Conservation (phyloP, 2,888 invertebrate genomes). For the Hemithea aestivaria region DNA sequence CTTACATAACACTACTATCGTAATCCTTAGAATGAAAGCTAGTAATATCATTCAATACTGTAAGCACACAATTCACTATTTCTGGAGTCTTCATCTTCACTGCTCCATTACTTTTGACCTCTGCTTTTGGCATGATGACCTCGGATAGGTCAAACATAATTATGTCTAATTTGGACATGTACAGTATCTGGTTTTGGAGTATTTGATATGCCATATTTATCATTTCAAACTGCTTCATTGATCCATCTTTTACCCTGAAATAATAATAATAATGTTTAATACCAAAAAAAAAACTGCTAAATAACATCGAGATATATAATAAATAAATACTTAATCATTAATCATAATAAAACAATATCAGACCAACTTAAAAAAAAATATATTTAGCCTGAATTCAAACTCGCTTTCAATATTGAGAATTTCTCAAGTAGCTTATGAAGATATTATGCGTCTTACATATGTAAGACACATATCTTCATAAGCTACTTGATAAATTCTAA, state of each 20-base stretch:
- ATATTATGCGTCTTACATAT: too few species aligned
- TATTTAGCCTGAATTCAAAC: too few species aligned
- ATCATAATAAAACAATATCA: too few species aligned
- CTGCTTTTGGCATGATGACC: conserved; percentile 56
- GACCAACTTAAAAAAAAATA: too few species aligned
- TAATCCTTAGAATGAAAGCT: conserved; percentile 19
- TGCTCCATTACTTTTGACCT: conserved; percentile 54
- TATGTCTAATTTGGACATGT: conserved; percentile 52
- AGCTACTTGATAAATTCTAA: too few species aligned
- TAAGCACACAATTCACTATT: conserved; percentile 59
- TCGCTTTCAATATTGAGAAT: too few species aligned
- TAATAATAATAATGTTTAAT: too few species aligned
- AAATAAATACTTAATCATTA: too few species aligned
- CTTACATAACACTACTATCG: conserved; percentile 17
- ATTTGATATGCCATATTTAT: conserved; percentile 51
- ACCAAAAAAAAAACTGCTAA: too few species aligned
- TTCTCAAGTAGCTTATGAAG: too few species aligned
- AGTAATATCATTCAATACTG: conserved; percentile 56
- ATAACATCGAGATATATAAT: too few species aligned
- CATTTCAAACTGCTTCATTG: conserved; percentile 39
- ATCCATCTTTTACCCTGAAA: conserved; percentile 55
- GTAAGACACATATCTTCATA: too few species aligned
- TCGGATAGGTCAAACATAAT: conserved; percentile 54
- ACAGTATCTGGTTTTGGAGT: conserved; percentile 60
- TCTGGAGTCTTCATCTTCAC: conserved; percentile 68